A percentile compares a stretch with the other conserved stretches of the same genome.
These are phyloP conservation scores for Spicauda simplicius DNA, from an alignment of 2,888 invertebrate genomes.

Conservation along the genomic window DNA sequence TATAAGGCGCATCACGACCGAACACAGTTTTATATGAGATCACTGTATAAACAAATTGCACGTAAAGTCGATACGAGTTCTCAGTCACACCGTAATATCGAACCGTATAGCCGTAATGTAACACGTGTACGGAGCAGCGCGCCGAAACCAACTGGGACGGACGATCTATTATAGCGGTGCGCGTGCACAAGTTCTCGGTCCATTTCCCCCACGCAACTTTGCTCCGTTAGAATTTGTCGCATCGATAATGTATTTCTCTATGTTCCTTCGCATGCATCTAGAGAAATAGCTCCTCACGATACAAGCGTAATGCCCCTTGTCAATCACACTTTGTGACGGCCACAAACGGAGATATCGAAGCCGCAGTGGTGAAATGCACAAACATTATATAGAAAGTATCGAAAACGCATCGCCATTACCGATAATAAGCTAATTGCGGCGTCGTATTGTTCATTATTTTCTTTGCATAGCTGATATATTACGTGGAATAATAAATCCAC, in stretches of 20 bases:
- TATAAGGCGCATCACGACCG: slow-evolving; percentile 37
- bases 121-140: slow-evolving; percentile 80
- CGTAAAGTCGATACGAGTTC: slow-evolving; percentile 45
- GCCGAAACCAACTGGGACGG: slow-evolving; percentile 82
- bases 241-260: slow-evolving; percentile 52
- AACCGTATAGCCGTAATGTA: slow-evolving; percentile 43
- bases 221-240: slow-evolving; percentile 73
- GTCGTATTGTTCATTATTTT: slow-evolving; percentile 6
- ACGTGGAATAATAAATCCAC: slow-evolving; percentile 4
- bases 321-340: slow-evolving; percentile 25
- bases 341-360: slow-evolving; percentile 7
- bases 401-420: not conserved
- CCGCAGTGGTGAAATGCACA: slow-evolving; percentile 20
- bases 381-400: slow-evolving; percentile 5
- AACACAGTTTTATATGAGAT: slow-evolving; percentile 41
- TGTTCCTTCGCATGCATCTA: slow-evolving; percentile 41
- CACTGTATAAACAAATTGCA: slow-evolving; percentile 42
- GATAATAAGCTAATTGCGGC: not conserved
- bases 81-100: slow-evolving; percentile 50
- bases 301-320: slow-evolving; percentile 21
- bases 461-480: not conserved
- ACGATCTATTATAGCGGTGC: slow-evolving; percentile 81
- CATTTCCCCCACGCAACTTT: slow-evolving; percentile 82
- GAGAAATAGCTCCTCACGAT: slow-evolving; percentile 17
- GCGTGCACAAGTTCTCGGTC: slow-evolving; percentile 78